Evolutionary conservation across 2,113 vertebrate genomes (phyloP).

Genomic region (Merops nubicus): DNA sequence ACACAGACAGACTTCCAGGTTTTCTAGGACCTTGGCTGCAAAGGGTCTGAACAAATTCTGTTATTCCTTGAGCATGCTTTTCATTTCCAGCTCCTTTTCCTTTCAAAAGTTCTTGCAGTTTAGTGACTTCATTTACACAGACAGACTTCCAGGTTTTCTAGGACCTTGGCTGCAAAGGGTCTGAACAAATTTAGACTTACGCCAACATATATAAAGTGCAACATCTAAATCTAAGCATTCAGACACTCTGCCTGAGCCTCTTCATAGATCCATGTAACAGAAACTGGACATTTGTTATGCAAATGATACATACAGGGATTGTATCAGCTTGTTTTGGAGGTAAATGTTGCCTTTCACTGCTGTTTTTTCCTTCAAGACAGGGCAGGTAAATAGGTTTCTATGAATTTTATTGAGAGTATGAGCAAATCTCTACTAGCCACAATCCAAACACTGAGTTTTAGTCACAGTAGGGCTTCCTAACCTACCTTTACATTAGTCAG

Average conservation of each 20-base stretch:
- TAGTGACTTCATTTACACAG: not conserved
- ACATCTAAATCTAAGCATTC: not conserved
- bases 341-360: not conserved
- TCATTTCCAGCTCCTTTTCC: not conserved
- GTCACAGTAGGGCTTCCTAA: not conserved
- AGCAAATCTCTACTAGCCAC: not conserved
- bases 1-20: not conserved
- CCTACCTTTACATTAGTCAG: not conserved
- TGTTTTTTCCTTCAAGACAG: not conserved
- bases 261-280: not conserved
- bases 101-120: not conserved
- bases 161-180: not conserved
- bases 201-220: not conserved
- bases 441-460: not conserved
- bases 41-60: not conserved
- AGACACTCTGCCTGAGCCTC: not conserved
- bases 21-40: not conserved
- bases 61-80: not conserved
- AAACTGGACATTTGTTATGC: not conserved
- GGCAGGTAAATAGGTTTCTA: rapidly evolving
- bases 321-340: not conserved
- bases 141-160: not conserved
- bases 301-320: not conserved
- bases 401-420: not conserved
- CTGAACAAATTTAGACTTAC: not conserved